Percentiles rank a stretch among this genome's conserved stretches.
Conservation (phyloP, 2,113 vertebrate genomes). For the Psettodes erumei region DNA sequence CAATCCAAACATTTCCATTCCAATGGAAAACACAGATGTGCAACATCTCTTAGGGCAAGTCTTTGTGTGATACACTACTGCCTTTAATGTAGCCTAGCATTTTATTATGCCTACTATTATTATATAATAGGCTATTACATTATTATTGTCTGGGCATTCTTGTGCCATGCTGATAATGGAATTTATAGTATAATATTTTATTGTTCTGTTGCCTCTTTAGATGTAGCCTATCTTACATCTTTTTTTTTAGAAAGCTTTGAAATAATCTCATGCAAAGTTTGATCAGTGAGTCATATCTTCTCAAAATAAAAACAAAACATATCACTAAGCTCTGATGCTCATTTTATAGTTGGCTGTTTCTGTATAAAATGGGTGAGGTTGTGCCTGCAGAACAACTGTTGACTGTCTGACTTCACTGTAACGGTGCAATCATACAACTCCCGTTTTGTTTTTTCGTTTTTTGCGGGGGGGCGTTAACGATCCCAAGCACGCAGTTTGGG, state of each 20-base stretch:
- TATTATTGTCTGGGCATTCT: neutral
- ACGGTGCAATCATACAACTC: neutral
- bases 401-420: neutral
- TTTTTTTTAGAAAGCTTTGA: neutral
- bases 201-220: neutral
- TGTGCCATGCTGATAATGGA: neutral
- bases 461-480: neutral
- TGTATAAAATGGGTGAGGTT: too few species aligned
- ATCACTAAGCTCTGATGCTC: neutral
- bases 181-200: too few species aligned
- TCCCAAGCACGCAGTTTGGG: conserved; percentile 19
- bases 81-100: neutral
- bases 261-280: neutral
- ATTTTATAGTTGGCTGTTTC: too few species aligned
- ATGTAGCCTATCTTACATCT: neutral
- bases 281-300: too few species aligned
- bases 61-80: neutral
- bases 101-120: neutral
- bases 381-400: neutral
- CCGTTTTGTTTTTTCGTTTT: too few species aligned
- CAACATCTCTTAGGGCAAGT: neutral
- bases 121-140: neutral
- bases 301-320: too few species aligned
- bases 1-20: conserved; percentile 8
- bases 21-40: neutral